Percentiles rank a stretch among this genome's conserved stretches.
Evolutionary conservation across 2,113 vertebrate species (phyloP).

Genomic region (Deroptyus accipitrinus): DNA sequence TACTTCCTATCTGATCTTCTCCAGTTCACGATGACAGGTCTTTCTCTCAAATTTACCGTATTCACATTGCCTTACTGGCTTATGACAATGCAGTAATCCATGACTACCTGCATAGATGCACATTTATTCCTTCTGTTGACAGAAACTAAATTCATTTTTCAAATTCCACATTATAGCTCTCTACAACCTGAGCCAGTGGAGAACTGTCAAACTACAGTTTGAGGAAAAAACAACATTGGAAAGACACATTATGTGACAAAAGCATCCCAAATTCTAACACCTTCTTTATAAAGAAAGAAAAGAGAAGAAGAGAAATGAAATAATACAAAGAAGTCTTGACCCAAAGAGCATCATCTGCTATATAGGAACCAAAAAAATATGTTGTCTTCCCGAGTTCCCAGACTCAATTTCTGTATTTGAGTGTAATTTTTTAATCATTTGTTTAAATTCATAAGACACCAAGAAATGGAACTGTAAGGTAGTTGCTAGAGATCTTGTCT

Average conservation of each 20-base stretch:
- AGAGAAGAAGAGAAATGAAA: neutral
- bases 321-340: neutral
- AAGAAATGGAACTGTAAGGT: neutral
- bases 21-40: neutral
- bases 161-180: neutral
- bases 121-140: neutral
- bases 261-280: neutral
- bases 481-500: neutral
- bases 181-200: neutral
- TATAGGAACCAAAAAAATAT: neutral
- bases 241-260: neutral
- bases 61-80: neutral
- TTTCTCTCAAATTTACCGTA: constrained; percentile 3
- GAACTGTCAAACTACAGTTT: neutral
- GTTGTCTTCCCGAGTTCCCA: neutral
- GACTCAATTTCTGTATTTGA: neutral
- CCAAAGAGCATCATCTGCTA: neutral
- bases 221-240: neutral
- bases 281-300: neutral
- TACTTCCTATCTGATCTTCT: neutral
- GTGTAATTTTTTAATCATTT: neutral
- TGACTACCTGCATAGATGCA: neutral
- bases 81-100: neutral
- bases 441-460: neutral
- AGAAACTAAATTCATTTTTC: neutral